Percentiles rank a stretch among this genome's conserved stretches.
Evolutionary conservation across 2,797 vertebrate genomes (phyloP).

Genomic region (Capromys pilorides): DNA sequence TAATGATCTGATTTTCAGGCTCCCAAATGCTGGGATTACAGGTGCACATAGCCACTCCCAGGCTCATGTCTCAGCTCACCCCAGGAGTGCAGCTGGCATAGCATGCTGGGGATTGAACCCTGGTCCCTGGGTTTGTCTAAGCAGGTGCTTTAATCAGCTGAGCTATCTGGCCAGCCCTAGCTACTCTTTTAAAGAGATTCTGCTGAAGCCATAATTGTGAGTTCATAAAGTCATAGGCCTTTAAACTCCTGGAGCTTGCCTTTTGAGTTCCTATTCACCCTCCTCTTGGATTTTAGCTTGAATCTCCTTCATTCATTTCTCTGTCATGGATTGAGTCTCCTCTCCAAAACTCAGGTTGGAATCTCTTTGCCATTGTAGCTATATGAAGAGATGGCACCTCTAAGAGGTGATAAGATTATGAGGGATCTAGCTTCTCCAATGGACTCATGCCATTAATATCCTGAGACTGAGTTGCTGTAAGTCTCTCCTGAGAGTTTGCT

Average conservation of each 20-base stretch:
- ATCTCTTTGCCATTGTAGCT: not conserved
- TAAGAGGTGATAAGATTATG: not conserved
- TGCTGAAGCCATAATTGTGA: conserved; percentile 27
- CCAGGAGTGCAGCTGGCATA: too few relatives aligned
- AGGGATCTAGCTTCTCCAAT: not conserved
- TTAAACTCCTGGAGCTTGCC: not conserved
- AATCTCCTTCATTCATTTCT: not conserved
- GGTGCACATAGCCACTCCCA: too few relatives aligned
- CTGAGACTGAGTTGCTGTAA: not conserved
- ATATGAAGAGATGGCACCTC: not conserved
- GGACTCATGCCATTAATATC: too few relatives aligned
- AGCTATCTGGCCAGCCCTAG: too few relatives aligned
- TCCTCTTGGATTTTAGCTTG: conserved; percentile 36
- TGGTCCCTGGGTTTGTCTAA: too few relatives aligned
- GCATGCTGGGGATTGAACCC: too few relatives aligned
- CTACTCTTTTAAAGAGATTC: not conserved
- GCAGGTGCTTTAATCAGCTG: too few relatives aligned
- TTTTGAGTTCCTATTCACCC: conserved; percentile 36
- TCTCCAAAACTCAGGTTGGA: not conserved
- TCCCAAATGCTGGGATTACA: too few relatives aligned
- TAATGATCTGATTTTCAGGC: too few relatives aligned
- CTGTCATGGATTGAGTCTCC: not conserved
- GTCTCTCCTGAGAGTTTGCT: not conserved
- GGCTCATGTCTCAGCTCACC: too few relatives aligned
- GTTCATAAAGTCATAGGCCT: conserved; percentile 33